Evolutionary conservation across 2,888 invertebrate species (phyloP), one percentile per base, ranked within the genome.

Genomic region (Phengaris alcon): DNA sequence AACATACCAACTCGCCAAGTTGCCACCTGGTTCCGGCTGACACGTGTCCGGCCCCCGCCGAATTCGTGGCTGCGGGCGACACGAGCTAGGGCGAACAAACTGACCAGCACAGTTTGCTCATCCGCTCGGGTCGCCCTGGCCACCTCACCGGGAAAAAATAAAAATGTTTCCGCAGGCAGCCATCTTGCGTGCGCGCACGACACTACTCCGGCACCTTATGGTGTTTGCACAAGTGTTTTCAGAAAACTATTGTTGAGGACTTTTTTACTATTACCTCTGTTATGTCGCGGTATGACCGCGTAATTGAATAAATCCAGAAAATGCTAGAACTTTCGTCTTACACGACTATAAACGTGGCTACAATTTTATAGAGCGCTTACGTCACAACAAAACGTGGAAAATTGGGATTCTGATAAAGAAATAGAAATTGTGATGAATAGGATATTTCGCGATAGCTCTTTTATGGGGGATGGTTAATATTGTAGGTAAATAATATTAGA

Each of bases 21-120:
- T 15, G 57, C 3, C 55, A n/a, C n/a, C 13, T 6, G n/a, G 55
- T 15, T 7, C n/a, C 59, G 7, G 7, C 15, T 57, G 8, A 12
- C 35, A 12, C 13, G 35, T 22, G 10, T 9, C 22, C 9, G 10
- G 54, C 57, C 84, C 83, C 83, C 77, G 81, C 57, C 76, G 81
- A 76, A 73, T 80, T 73, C 76, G 84, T 89, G 90, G 87, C 87
- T 84, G 84, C 81, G 84, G 83, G 84, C 92, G 90, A 94, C 94
- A 90, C 93, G 94, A 94, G 93, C 91, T 93, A 93, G 93, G 94
- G 93, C 94, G 94, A 94, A 94, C 94, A 94, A 94, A 94, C 94
- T 94, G 88, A 85, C 83, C 79, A 82, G 77, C 82, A 90, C 87
- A 94, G 94, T 93, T 93, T 94, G 93, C 88, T 91, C 94, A 92